These are phyloP conservation scores for Argentina silus DNA, from an alignment of 2,797 vertebrate genomes.

Conservation along the genomic window DNA sequence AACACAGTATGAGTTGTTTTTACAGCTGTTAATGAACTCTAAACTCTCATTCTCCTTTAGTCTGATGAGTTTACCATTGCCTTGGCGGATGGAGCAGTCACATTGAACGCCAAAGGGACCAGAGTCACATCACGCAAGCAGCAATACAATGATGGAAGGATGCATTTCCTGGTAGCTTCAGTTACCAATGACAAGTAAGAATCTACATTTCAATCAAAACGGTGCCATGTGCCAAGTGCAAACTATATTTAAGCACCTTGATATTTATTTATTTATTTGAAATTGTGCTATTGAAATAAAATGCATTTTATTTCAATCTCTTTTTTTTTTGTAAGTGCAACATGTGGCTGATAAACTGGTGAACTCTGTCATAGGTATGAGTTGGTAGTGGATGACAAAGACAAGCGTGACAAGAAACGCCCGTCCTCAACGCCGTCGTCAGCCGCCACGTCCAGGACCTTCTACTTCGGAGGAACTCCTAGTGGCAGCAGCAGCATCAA, in stretches of 20 bases:
- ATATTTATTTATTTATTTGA: not conserved
- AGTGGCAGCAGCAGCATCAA: constrained; percentile 81
- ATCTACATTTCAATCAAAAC: not conserved
- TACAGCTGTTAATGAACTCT: not conserved
- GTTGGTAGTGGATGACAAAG: constrained; percentile 89
- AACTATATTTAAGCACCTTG: not conserved
- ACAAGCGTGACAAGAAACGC: constrained; percentile 78
- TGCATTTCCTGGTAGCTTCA: constrained; percentile 88
- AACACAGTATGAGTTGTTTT: not conserved
- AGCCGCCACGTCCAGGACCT: constrained; percentile 68
- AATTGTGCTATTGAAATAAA: not conserved
- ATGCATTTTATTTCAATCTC: too few relatives aligned
- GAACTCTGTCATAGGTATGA: constrained; percentile 77
- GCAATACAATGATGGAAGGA: constrained; percentile 88
- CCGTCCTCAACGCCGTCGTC: constrained; percentile 48
- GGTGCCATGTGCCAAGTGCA: not conserved
- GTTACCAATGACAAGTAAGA: constrained; percentile 86
- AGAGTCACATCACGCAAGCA: constrained; percentile 85
- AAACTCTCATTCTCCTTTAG: constrained; percentile 68
- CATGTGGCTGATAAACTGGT: not conserved
- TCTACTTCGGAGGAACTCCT: constrained; percentile 92
- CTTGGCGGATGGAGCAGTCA: constrained; percentile 89
- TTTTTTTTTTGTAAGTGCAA: not conserved
- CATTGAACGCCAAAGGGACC: constrained; percentile 84
- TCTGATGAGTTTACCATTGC: constrained; percentile 87